Evolutionary conservation across 2,113 vertebrate genomes (phyloP).

Genomic region (Xenopus borealis): DNA sequence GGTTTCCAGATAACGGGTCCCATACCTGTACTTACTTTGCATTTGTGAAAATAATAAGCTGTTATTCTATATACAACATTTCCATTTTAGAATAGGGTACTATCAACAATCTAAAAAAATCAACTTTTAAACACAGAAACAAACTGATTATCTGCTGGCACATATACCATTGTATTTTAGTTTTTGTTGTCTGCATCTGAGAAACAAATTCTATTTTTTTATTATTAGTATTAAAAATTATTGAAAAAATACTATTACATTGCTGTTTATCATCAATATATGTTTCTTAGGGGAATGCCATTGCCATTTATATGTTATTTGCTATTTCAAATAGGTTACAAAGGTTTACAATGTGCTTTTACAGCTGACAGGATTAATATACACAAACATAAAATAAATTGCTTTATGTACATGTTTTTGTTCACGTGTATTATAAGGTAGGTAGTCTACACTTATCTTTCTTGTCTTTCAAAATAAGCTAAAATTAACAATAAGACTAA

Average conservation of each 20-base stretch:
- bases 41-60: no score
- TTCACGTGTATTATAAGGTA: not conserved
- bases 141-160: not conserved
- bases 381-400: not conserved
- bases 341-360: constrained; percentile 2
- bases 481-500: no score
- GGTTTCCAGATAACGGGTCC: no score
- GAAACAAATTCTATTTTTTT: not conserved
- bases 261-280: constrained; percentile 4
- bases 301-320: no score
- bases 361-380: constrained; percentile 4
- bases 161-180: not conserved
- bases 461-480: no score
- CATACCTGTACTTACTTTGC: no score
- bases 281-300: constrained; percentile 10
- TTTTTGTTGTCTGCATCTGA: not conserved
- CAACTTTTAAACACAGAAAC: no score
- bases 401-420: not conserved
- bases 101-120: no score
- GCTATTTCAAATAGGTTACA: not conserved
- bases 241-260: not conserved
- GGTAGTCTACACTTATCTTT: no score
- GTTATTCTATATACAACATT: no score
- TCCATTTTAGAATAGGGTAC: no score
- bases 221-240: not conserved